These are phyloP conservation scores for Dynastes maya DNA, from an alignment of 2,888 invertebrate species.

Conservation along the genomic window DNA sequence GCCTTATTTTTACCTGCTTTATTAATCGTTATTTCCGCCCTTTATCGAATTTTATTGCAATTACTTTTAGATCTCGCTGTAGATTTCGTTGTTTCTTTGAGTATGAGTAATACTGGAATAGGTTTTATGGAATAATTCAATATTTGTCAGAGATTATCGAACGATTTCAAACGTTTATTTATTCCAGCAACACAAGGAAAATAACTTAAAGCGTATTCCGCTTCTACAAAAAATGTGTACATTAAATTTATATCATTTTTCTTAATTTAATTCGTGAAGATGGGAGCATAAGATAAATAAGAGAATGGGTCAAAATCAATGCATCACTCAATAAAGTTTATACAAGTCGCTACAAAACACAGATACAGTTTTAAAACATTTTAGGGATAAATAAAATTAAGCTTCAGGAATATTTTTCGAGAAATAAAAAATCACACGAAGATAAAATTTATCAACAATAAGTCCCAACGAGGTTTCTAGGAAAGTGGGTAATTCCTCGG, in stretches of 20 bases:
- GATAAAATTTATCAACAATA: not conserved
- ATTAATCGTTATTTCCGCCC: no score
- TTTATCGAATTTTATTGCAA: no score
- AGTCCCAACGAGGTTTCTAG: not conserved
- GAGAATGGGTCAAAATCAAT: slow-evolving; percentile 4
- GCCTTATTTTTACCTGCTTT: no score
- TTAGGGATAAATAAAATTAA: slow-evolving; percentile 15
- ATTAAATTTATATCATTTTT: slow-evolving; percentile 22
- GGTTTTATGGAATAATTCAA: not conserved
- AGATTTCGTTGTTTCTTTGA: no score
- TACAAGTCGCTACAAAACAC: not conserved
- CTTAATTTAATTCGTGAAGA: slow-evolving; percentile 26
- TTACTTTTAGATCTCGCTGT: no score
- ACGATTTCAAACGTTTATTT: slow-evolving; percentile 43
- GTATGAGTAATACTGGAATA: not conserved
- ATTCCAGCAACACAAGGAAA: slow-evolving; percentile 42
- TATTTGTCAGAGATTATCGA: not conserved
- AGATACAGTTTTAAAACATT: not conserved
- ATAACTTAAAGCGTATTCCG: slow-evolving; percentile 29
- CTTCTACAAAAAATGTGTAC: slow-evolving; percentile 35
- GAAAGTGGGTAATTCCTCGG: not conserved
- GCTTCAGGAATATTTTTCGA: not conserved
- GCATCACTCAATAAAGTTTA: not conserved
- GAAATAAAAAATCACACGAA: not conserved
- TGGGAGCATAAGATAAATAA: not conserved